phyloP scores from a whole-genome alignment of 2,797 vertebrate species.

The Lindbergichthys nudifrons region DNA sequence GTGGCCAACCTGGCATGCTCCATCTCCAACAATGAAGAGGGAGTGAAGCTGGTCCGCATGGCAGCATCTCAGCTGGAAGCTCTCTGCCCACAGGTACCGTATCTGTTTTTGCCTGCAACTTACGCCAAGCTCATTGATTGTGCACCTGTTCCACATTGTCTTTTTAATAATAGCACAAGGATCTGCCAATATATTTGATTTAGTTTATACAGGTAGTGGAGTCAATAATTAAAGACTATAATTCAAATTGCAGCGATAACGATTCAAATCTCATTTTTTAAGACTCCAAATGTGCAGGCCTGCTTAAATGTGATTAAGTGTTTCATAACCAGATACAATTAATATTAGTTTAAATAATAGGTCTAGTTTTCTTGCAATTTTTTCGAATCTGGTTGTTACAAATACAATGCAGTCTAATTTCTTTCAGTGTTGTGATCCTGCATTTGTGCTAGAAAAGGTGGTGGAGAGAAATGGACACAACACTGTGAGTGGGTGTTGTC shows the following conservation, averaged over 20 bases:
- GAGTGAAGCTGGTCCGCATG: slow-evolving; percentile 98
- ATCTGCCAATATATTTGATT: slow-evolving; percentile 1
- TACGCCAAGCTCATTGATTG: slow-evolving; percentile 33
- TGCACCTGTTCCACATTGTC: slow-evolving; percentile 1
- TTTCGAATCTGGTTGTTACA: not conserved
- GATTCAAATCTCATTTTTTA: not conserved
- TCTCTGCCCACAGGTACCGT: slow-evolving; percentile 95
- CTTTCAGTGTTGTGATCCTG: not conserved
- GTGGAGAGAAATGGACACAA: not conserved
- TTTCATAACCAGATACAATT: not conserved
- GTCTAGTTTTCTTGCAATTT: slow-evolving; percentile 3
- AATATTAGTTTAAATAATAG: too few species aligned
- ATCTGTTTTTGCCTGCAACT: slow-evolving; percentile 22
- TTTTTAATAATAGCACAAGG: not conserved
- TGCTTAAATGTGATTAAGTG: not conserved
- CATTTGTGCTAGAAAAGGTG: slow-evolving; percentile 9
- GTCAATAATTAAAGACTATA: not conserved
- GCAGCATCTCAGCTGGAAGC: slow-evolving; percentile 97
- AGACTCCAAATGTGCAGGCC: not conserved
- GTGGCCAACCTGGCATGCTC: slow-evolving; percentile 99
- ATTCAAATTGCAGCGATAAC: not conserved
- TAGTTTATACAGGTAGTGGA: not conserved
- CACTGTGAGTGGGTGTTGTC: not conserved
- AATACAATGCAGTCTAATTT: not conserved
- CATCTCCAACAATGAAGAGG: slow-evolving; percentile 99